Evolutionary conservation across 2,113 vertebrate genomes (phyloP).

Genomic region (Lepus americanus): DNA sequence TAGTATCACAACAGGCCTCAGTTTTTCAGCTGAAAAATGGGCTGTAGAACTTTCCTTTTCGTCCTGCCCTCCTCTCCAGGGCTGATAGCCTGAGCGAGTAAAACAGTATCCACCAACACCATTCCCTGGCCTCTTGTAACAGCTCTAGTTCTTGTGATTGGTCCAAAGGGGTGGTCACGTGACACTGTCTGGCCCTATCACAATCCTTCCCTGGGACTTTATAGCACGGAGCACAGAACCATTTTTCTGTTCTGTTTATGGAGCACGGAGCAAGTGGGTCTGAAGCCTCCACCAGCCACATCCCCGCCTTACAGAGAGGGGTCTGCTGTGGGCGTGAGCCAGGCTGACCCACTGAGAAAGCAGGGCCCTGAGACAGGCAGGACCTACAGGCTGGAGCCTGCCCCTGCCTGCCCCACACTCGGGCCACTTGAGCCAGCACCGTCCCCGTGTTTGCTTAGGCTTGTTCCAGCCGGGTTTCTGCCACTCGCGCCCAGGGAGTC

Average conservation of each 20-base stretch:
- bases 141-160: not conserved
- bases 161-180: not conserved
- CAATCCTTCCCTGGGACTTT: not conserved
- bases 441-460: not conserved
- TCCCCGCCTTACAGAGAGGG: not conserved
- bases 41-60: not conserved
- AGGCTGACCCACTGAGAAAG: not conserved
- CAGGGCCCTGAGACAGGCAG: no score
- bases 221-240: not conserved
- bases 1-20: not conserved
- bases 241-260: not conserved
- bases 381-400: not conserved
- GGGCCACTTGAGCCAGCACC: not conserved
- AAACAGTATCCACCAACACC: not conserved
- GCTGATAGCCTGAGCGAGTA: not conserved
- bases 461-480: not conserved
- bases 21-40: not conserved
- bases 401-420: not conserved
- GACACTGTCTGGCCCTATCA: not conserved
- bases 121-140: not conserved
- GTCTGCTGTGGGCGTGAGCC: not conserved
- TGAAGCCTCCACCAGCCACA: not conserved
- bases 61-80: not conserved
- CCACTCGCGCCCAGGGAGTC: not conserved
- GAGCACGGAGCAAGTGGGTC: not conserved